A percentile compares a stretch with the other conserved stretches of the same genome.
phyloP scores from a whole-genome alignment of 2,797 vertebrate genomes.

The Siniperca scherzeri region DNA sequence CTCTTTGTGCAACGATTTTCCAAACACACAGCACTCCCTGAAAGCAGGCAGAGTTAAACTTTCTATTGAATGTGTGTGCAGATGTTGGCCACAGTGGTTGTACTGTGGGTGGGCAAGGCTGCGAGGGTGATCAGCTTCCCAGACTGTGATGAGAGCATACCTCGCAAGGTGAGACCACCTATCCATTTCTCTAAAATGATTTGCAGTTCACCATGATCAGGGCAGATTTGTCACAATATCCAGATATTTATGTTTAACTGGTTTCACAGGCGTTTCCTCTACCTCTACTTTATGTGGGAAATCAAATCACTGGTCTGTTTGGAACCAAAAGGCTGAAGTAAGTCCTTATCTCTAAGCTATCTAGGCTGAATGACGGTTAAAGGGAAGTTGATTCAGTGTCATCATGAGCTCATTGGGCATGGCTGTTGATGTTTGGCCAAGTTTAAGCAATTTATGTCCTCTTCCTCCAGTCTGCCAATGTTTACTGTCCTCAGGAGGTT shows the following conservation, averaged over 20 bases:
- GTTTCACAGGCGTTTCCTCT: conserved; percentile 94
- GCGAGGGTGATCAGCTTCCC: conserved; percentile 93
- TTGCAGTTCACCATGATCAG: not conserved
- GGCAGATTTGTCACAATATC: not conserved
- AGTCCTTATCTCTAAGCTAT: conserved; percentile 32
- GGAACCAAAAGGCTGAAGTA: conserved; percentile 98
- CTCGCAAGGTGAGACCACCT: conserved; percentile 87
- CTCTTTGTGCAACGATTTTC: accelerated
- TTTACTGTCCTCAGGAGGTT: conserved; percentile 98
- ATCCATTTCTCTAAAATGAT: not conserved
- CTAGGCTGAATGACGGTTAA: not conserved
- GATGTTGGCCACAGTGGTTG: conserved; percentile 95
- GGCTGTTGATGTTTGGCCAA: conserved; percentile 7
- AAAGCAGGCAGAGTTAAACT: not conserved
- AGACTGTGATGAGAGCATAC: conserved; percentile 91
- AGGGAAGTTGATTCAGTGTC: not conserved
- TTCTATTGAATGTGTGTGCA: conserved; percentile 61
- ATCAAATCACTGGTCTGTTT: conserved; percentile 97
- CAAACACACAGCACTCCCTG: not conserved
- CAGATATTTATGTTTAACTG: conserved; percentile 2
- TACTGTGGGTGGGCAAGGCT: conserved; percentile 93
- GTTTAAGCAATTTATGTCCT: conserved; percentile 18
- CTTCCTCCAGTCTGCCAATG: conserved; percentile 92
- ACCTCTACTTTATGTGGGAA: conserved; percentile 97
- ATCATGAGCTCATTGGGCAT: conserved; percentile 15